Evolutionary conservation across 2,797 vertebrate genomes (phyloP).

Genomic region (Bradypodion ventrale): DNA sequence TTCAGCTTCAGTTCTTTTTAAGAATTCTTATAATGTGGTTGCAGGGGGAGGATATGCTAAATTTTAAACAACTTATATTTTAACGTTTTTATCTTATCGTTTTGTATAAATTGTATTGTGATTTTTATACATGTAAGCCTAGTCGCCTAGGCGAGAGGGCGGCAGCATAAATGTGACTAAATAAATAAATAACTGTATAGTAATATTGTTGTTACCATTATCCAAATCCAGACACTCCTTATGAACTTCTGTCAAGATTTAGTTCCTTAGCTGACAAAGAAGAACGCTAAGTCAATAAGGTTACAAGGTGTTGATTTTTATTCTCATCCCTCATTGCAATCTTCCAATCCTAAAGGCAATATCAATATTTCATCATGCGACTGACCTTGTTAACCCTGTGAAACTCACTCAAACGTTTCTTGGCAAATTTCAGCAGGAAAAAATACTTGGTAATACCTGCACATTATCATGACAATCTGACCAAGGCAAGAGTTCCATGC

Average conservation of each 20-base stretch:
- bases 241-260: neutral
- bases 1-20: too few species aligned
- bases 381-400: neutral
- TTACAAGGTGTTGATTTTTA: neutral
- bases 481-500: neutral
- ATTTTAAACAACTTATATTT: too few species aligned
- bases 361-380: neutral
- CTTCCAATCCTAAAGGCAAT: neutral
- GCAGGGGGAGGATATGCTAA: too few species aligned
- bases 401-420: neutral
- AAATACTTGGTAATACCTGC: neutral
- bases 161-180: too few species aligned
- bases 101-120: too few species aligned
- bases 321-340: neutral
- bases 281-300: neutral
- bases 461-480: neutral
- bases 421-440: neutral
- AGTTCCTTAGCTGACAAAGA: constrained; percentile 8
- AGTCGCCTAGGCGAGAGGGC: too few species aligned
- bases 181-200: too few species aligned
- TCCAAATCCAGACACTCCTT: neutral
- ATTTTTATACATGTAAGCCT: too few species aligned
- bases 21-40: too few species aligned
- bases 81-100: too few species aligned
- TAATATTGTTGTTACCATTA: constrained; percentile 3